Evolutionary conservation across 1,140 invertebrate species (phyloP).

Genomic region (Caenorhabditis remanei): DNA sequence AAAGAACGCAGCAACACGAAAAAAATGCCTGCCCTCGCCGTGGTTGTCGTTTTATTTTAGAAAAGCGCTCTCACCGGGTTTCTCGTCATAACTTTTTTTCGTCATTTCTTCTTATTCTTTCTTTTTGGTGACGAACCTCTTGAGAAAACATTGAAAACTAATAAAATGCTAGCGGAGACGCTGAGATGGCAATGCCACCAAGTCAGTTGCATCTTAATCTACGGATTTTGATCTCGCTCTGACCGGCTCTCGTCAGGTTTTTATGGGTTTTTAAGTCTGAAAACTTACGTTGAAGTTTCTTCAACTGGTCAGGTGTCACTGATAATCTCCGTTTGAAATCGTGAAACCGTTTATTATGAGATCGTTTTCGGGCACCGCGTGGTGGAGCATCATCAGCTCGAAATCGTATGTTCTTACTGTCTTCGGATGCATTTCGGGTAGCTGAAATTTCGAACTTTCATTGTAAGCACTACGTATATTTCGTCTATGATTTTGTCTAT

Average conservation of each 20-base stretch:
- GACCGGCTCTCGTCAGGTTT: neutral
- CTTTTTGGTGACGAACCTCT: neutral
- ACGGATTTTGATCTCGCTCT: neutral
- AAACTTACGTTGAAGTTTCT: constrained; percentile 21
- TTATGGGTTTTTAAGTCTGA: neutral
- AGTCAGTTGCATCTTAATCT: too few relatives aligned
- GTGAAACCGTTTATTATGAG: constrained; percentile 7
- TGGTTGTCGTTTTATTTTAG: neutral
- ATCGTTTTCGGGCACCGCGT: neutral
- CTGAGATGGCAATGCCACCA: too few relatives aligned
- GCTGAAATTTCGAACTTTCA: neutral
- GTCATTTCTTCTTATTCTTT: neutral
- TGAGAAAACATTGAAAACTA: neutral
- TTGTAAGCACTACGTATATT: too few relatives aligned
- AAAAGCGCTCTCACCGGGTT: neutral
- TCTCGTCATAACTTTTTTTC: constrained; percentile 25
- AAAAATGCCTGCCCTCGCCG: constrained; percentile 29
- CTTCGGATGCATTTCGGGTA: constrained; percentile 2
- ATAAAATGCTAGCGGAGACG: neutral
- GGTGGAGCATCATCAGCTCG: constrained; percentile 3
- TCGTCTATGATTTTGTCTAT: too few relatives aligned
- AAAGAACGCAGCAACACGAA: neutral
- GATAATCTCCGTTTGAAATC: neutral
- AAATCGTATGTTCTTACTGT: constrained; percentile 31
- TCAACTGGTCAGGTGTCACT: neutral